These are phyloP conservation scores for Thecophora atra DNA, from an alignment of 2,888 invertebrate species.

Conservation along the genomic window DNA sequence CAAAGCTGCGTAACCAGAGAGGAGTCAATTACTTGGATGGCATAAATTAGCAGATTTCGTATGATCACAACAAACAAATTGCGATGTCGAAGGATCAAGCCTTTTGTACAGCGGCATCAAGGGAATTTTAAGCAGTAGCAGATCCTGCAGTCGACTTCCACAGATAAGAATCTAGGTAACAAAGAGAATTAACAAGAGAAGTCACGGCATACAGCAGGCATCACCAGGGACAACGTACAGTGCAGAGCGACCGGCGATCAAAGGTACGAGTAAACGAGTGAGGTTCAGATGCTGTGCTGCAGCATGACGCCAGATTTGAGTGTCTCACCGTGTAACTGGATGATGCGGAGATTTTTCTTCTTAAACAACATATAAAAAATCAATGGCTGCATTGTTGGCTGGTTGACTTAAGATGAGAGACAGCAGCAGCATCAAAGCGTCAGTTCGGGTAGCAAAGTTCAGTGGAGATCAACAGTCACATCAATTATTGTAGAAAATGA, in stretches of 20 bases:
- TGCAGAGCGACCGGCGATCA: constrained; percentile 7
- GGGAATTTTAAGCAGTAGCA: neutral
- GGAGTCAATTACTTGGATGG: constrained; percentile 27
- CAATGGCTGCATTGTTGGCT: neutral
- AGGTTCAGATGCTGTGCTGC: neutral
- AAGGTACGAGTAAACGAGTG: neutral
- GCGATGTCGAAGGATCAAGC: constrained; percentile 21
- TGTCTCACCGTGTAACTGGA: constrained; percentile 24
- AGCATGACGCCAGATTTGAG: neutral
- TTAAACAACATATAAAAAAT: constrained; percentile 10
- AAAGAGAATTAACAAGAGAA: constrained; percentile 7
- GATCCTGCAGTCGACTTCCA: neutral
- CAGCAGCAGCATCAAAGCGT: constrained; percentile 1
- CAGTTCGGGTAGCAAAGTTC: constrained; percentile 51
- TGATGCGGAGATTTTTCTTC: constrained; percentile 28
- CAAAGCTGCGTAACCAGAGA: constrained; percentile 8
- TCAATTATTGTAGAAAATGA: constrained; percentile 56
- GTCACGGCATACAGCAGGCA: constrained; percentile 3
- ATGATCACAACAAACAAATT: constrained; percentile 5
- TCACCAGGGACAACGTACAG: constrained; percentile 7
- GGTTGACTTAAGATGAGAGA: neutral
- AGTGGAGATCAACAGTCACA: constrained; percentile 56
- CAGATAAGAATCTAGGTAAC: constrained; percentile 18
- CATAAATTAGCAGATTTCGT: constrained; percentile 26
- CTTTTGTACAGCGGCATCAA: neutral